Evolutionary conservation across 2,888 invertebrate genomes (phyloP).

Genomic region (Noctua janthe): DNA sequence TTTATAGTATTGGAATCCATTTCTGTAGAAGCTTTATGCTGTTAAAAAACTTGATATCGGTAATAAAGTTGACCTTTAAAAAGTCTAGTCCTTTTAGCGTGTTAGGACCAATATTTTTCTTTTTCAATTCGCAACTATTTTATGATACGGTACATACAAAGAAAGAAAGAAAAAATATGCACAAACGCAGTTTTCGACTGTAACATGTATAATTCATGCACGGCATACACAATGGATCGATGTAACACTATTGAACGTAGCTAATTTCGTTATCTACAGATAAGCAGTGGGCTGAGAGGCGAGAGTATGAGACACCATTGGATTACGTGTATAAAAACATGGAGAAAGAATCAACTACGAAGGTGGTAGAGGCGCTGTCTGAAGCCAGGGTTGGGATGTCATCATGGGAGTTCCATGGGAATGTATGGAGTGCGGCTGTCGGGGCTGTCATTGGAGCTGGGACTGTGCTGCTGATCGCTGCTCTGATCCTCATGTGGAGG

Average conservation of each 20-base stretch:
- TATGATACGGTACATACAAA: background rate
- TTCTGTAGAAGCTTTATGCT: background rate
- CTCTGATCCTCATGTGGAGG: conserved; percentile 79
- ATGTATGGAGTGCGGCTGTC: conserved; percentile 83
- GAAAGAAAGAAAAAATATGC: too few relatives aligned
- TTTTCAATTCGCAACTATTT: background rate
- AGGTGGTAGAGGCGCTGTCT: conserved; percentile 62
- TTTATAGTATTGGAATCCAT: background rate
- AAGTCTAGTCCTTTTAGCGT: background rate
- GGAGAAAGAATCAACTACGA: conserved; percentile 61
- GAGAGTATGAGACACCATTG: conserved; percentile 78
- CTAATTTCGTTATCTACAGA: conserved; percentile 88
- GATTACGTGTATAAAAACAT: conserved; percentile 67
- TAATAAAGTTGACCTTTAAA: background rate
- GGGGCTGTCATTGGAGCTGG: conserved; percentile 85
- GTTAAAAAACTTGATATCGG: background rate
- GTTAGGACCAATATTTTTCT: background rate
- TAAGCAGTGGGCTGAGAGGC: conserved; percentile 84
- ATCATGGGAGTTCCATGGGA: conserved; percentile 72
- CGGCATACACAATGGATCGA: conserved; percentile 79
- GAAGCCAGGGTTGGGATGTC: conserved; percentile 72
- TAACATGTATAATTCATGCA: conserved; percentile 59
- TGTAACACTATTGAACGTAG: conserved; percentile 80
- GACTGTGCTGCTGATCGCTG: conserved; percentile 82
- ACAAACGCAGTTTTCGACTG: conserved; percentile 43